Base-by-base conservation (phyloP, 2,888 invertebrate species). In the Plagodis pulveraria region DNA sequence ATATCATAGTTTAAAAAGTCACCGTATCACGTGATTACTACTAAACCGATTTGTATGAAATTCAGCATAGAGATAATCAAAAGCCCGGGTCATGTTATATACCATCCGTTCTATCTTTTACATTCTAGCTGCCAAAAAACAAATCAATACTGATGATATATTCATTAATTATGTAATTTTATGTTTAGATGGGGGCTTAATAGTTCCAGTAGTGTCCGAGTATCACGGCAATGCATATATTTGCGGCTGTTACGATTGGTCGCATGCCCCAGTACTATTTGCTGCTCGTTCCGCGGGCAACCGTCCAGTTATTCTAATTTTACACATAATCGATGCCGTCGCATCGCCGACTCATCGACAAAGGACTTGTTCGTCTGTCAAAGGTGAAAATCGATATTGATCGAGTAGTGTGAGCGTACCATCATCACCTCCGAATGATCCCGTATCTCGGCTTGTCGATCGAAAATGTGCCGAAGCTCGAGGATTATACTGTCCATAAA, bases 261-360 rank as follows among this genome's bases (percentile, higher is more conserved):
- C 87, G 91, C 91, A 90, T 91, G 91, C 90, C 90, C 91, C 91
- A 91, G 91, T 91, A 91, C 90, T 91, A 92, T 91, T 91, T 90
- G 89, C 78, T 88, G 86, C 90, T 83, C 84, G 77, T 76, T 77
- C 79, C 78, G 78, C 89, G 91, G 91, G 91, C 92, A 92, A 81
- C 77, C 89, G 91, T 90, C 92, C 91, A 92, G 91, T 91, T 91
- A 89, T 89, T 91, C 92, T 92, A 92, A 91, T 87, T 92, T 90
- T 91, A 92, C 83, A 81, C 88, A 90, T 89, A 91, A 91, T 92
- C 91, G 91, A 92, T 90, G 89, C 84, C 84, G 86, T 79, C 84
- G 86, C 86, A 86, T 86, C 84, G 86, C 73, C 80, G 81, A 78
- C 87, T 88, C 81, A 82, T 84, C 85, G 83, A 85, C 87, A 84